phyloP scores from a whole-genome alignment of 2,113 vertebrate species.

The Rhinoptilus africanus region DNA sequence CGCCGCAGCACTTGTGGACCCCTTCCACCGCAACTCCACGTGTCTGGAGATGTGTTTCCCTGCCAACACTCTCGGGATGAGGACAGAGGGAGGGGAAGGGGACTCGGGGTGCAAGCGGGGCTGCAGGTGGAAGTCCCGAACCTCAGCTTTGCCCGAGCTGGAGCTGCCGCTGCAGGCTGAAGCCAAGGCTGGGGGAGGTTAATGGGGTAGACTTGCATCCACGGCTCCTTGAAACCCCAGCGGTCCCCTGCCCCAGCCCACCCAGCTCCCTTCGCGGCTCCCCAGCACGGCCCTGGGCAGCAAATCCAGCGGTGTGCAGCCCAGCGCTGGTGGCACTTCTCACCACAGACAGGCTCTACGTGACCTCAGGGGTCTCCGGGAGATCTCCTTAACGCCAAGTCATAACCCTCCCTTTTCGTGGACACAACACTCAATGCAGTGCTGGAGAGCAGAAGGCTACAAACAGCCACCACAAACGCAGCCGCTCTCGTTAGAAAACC shows the following conservation, averaged over 20 bases:
- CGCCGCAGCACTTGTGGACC: accelerated
- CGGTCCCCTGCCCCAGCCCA: background rate
- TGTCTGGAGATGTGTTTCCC: accelerated
- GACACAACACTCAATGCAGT: accelerated
- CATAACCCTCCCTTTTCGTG: accelerated
- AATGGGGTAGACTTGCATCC: background rate
- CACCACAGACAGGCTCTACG: background rate
- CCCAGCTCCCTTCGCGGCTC: background rate
- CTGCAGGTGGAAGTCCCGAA: background rate
- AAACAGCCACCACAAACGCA: background rate
- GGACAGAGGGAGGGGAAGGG: background rate
- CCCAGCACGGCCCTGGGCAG: background rate
- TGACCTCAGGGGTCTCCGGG: background rate
- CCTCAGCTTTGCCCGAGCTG: background rate
- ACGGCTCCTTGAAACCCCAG: background rate
- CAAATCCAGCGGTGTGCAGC: background rate
- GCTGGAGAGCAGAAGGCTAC: background rate
- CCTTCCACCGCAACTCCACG: accelerated
- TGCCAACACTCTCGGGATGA: background rate
- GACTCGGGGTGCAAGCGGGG: background rate
- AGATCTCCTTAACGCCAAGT: background rate
- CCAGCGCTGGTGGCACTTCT: background rate
- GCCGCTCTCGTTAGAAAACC: background rate
- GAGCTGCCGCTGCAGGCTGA: background rate
- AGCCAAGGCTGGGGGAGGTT: background rate